Conservation (phyloP, 2,113 vertebrate species). For the Sturnira hondurensis region DNA sequence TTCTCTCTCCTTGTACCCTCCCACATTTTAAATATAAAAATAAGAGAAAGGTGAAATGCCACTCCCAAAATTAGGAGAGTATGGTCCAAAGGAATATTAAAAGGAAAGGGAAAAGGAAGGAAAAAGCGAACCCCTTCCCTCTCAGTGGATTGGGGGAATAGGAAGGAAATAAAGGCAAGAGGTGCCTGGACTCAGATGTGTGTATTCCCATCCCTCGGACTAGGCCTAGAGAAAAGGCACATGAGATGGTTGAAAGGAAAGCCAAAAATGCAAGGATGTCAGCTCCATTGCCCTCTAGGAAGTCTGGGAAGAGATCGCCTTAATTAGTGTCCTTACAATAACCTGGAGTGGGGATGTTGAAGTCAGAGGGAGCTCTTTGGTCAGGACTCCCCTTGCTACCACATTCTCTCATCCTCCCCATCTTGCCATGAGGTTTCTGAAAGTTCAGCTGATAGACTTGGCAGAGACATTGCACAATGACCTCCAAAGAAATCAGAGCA, state of each 20-base stretch:
- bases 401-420: not conserved
- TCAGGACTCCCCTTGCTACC: not conserved
- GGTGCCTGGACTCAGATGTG: not conserved
- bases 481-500: not conserved
- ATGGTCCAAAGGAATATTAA: not conserved
- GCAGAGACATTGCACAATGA: not conserved
- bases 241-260: not conserved
- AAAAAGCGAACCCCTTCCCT: not conserved
- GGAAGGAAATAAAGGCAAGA: not conserved
- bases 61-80: not conserved
- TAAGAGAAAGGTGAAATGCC: not conserved
- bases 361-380: not conserved
- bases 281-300: not conserved
- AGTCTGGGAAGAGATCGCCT: not conserved
- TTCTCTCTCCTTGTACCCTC: not conserved
- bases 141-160: not conserved
- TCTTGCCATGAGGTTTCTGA: not conserved
- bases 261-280: not conserved
- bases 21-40: constrained; percentile 17
- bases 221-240: not conserved
- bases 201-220: not conserved
- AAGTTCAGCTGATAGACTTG: not conserved
- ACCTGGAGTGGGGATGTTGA: not conserved
- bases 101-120: not conserved
- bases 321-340: not conserved